Base-by-base conservation (phyloP, 2,113 vertebrate species). In the Fregata magnificens region DNA sequence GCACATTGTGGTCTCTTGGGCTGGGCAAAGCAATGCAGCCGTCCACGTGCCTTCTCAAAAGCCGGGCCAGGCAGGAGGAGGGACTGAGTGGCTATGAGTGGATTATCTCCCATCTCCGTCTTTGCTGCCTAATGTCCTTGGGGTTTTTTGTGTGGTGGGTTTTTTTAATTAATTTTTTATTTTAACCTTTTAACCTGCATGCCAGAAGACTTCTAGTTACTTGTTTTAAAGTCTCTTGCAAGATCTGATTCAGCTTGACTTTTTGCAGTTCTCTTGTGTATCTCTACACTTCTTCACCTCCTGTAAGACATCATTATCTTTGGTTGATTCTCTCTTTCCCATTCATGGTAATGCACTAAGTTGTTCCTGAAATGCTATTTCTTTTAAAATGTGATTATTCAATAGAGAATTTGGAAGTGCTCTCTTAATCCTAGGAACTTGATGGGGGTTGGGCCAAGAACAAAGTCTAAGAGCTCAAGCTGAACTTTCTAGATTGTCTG, bases 1-100 rank as follows among this genome's bases (percentile, higher is more conserved):
- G 3, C 1, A 2, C 1, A 0, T 2, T 65, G 59, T 13, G 40
- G n/a, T 42, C 2, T 0, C 74, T 16, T 5, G 70, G 49, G 44
- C 42, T 45, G 56, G 19, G 13, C 29, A n/a, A 6, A 59, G 47
- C 38, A 7, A 0, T 0, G 21, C n/a, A 13, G 31, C 2, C 5
- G 2, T 8, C 76, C 32, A 0, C 0, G 20, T 13, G 13, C 28
- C 13, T 11, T 36, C 67, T 9, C 19, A 29, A 49, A 32, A 40
- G 40, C 53, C 9, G 3, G 34, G 52, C 65, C 49, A 6, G 76
- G 55, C 40, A n/a, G 14, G 22, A n/a, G 7, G 15, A 55, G 45
- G 34, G 36, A 29, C 40, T 6, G 45, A 32, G 44, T 10, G 34
- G 7, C 44, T 56, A 0, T 2, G 42, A 7, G 26, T 5, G 20